Percentiles rank a stretch among this genome's conserved stretches.
Conservation (phyloP, 2,797 vertebrate species). For the Yasuhikotakia modesta region DNA sequence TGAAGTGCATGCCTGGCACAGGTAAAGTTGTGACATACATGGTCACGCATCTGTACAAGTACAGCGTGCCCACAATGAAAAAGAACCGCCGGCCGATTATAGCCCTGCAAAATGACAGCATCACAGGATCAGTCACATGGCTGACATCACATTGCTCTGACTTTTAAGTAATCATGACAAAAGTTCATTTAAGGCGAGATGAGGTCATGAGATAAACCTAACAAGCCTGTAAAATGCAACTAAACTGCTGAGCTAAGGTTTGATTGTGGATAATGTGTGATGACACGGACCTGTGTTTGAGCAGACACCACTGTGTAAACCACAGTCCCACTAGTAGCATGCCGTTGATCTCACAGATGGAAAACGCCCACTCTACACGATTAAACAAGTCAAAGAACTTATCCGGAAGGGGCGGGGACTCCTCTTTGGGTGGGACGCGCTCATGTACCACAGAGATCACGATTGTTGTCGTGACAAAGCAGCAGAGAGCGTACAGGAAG, state of each 20-base stretch:
- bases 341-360: constrained; percentile 97
- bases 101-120: constrained; percentile 76
- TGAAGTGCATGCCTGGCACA: constrained; percentile 98
- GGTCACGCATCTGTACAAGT: constrained; percentile 96
- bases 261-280: neutral
- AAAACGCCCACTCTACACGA: constrained; percentile 97
- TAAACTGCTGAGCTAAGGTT: too few species aligned
- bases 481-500: constrained; percentile 89
- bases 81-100: constrained; percentile 95
- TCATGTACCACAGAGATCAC: constrained; percentile 97
- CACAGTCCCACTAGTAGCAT: constrained; percentile 94
- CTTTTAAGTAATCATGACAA: neutral
- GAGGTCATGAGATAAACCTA: neutral
- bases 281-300: constrained; percentile 87
- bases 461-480: constrained; percentile 90
- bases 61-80: constrained; percentile 97
- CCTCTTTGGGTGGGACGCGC: constrained; percentile 93
- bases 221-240: neutral
- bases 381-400: constrained; percentile 97
- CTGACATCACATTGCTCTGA: constrained; percentile 2
- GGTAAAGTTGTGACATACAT: constrained; percentile 99
- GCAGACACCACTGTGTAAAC: constrained; percentile 92
- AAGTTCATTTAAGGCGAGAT: neutral
- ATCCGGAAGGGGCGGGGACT: constrained; percentile 92
- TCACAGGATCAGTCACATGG: constrained; percentile 7